A percentile compares a stretch with the other conserved stretches of the same genome.
Conservation (phyloP, 2,797 vertebrate genomes). For the Emys orbicularis region DNA sequence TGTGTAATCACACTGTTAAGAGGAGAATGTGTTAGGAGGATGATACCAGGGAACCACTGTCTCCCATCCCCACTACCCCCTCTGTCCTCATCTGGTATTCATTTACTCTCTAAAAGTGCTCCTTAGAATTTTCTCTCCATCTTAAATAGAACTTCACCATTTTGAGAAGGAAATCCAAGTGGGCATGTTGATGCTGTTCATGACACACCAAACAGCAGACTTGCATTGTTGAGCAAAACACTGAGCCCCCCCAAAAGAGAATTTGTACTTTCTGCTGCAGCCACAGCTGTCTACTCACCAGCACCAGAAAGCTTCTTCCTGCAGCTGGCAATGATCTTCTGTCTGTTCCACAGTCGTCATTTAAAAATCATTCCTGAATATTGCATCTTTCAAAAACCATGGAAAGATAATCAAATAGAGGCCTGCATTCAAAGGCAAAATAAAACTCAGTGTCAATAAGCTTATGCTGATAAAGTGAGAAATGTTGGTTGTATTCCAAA, state of each 20-base stretch:
- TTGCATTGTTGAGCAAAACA: not conserved
- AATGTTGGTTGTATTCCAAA: not conserved
- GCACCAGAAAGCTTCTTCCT: not conserved
- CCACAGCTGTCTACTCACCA: not conserved
- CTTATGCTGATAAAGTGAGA: not conserved
- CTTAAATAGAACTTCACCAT: not conserved
- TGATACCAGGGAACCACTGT: not conserved
- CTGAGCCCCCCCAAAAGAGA: not conserved
- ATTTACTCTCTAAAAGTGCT: not conserved
- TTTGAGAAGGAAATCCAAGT: not conserved
- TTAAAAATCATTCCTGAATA: not conserved
- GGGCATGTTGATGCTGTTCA: conserved; percentile 5
- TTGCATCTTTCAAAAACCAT: not conserved
- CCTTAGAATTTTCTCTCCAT: not conserved
- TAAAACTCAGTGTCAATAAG: not conserved
- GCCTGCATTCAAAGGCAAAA: not conserved
- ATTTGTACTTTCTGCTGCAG: not conserved
- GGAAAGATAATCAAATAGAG: not conserved
- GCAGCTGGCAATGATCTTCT: not conserved
- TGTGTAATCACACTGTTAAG: not conserved
- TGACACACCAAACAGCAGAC: not conserved
- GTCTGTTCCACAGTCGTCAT: not conserved
- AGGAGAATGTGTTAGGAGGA: not conserved
- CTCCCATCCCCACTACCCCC: not conserved
- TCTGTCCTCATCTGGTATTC: not conserved